Base-by-base conservation (phyloP, 2,888 invertebrate genomes). In the Catonia carolina region DNA sequence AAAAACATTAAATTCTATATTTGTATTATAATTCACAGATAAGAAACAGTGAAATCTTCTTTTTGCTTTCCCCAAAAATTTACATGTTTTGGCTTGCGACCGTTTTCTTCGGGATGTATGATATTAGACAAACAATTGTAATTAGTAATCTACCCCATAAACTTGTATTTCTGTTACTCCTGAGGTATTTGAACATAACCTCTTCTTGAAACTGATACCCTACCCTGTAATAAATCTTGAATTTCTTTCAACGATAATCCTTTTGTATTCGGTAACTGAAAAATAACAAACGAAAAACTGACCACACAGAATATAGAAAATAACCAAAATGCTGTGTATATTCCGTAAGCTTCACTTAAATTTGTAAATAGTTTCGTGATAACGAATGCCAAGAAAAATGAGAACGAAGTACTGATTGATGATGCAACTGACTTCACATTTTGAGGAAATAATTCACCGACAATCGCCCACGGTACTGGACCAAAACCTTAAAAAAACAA, bases 221-320 rank as follows among this genome's bases (percentile, higher is more conserved):
- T 45, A 22, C 27, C 45, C 18, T n/a, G 14, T 27, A 45, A 20
- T n/a, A 45, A 23, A 12, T 58, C 58, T 37, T 58, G 67, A 62
- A 78, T 77, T 59, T 78, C 76, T 60, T 77, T 75, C 41, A 77
- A 67, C 10, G 76, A 72, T 62, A 73, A 74, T 2, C 77, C 77
- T 64, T 75, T 77, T 0, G 78, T 78, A 66, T 78, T 78, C 1
- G 78, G 78, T 1, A 78, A 68, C 35, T 69, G 69, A 51, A 70
- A 66, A 48, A 67, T 66, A 2, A 75, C 72, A 67, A 75, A 77
- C 18, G 66, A 62, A 41, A 73, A 60, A 6, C 71, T 69, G 5
- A 72, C 2, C 3, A 71, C 55, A 60, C 73, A 74, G 55, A 70
- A 70, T 0, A 61, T 61, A 1, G 72, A 70, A 56, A 67, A 69